Conservation (phyloP, 2,797 vertebrate species). For the Mus caroli region DNA sequence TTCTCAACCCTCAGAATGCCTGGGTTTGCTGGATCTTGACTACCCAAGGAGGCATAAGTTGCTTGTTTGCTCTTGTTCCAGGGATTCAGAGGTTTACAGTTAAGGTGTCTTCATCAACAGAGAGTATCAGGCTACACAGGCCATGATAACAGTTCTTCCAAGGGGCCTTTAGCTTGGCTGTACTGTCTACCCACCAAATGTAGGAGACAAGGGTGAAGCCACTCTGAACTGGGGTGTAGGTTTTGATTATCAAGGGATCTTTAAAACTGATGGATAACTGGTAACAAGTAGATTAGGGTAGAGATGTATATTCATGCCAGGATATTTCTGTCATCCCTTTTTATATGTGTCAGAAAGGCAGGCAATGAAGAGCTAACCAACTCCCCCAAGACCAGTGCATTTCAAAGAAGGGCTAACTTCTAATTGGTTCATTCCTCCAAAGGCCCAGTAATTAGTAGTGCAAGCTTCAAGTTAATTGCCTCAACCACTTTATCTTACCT, state of each 20-base stretch:
- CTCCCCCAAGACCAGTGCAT: slow-evolving; percentile 20
- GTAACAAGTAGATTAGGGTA: background rate
- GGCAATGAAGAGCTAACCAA: background rate
- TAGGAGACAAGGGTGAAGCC: background rate
- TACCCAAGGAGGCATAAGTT: background rate
- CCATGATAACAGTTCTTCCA: background rate
- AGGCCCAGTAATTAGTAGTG: slow-evolving; percentile 47
- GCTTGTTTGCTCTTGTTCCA: background rate
- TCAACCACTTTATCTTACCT: slow-evolving; percentile 57
- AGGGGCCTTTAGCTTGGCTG: background rate
- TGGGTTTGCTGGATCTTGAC: background rate
- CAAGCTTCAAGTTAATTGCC: slow-evolving; percentile 54
- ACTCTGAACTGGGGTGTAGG: background rate
- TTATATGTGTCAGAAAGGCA: slow-evolving; percentile 5
- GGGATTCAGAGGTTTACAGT: background rate
- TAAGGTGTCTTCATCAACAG: background rate
- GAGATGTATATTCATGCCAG: background rate
- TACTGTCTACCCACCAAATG: rapidly evolving
- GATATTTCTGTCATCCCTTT: background rate
- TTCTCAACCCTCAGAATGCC: background rate
- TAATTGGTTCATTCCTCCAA: slow-evolving; percentile 61
- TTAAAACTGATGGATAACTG: background rate
- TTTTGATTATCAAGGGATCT: background rate
- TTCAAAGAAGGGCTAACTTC: slow-evolving; percentile 61
- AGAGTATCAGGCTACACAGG: background rate